Conservation (phyloP, 2,888 invertebrate species). For the Ormyrus thymus region DNA sequence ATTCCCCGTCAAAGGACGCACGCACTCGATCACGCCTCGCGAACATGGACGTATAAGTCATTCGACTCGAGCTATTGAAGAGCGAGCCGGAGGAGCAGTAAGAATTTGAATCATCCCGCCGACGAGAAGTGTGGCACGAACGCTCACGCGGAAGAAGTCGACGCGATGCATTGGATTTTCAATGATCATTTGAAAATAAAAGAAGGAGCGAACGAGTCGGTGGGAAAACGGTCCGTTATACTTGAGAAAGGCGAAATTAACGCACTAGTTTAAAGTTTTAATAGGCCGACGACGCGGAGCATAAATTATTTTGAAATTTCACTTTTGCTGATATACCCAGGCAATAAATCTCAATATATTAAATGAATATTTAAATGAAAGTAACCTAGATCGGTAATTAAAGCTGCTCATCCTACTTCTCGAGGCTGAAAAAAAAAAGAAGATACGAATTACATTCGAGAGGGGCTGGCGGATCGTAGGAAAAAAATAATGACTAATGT, state of each 20-base stretch:
- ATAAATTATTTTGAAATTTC: too few relatives aligned
- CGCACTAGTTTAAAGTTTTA: too few relatives aligned
- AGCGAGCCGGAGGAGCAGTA: conserved; percentile 26
- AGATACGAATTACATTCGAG: neutral
- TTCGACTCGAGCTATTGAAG: conserved; percentile 39
- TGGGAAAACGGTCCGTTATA: too few relatives aligned
- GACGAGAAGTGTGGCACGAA: neutral
- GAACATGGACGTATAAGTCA: conserved; percentile 15
- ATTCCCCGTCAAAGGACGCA: neutral
- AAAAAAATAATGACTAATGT: conserved; percentile 15
- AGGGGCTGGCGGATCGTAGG: neutral
- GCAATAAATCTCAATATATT: too few relatives aligned
- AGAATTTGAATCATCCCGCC: conserved; percentile 49
- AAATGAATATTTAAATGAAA: too few relatives aligned
- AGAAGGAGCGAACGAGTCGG: too few relatives aligned
- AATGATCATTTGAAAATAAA: too few relatives aligned
- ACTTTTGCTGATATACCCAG: too few relatives aligned
- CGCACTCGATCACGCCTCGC: conserved; percentile 29
- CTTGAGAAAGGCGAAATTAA: too few relatives aligned
- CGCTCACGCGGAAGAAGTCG: neutral
- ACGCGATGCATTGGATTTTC: too few relatives aligned
- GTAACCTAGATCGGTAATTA: neutral
- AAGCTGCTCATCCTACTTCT: neutral
- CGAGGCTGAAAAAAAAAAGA: neutral
- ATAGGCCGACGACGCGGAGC: too few relatives aligned